Conservation (phyloP, 2,113 vertebrate species). For the Pardalotus punctatus region DNA sequence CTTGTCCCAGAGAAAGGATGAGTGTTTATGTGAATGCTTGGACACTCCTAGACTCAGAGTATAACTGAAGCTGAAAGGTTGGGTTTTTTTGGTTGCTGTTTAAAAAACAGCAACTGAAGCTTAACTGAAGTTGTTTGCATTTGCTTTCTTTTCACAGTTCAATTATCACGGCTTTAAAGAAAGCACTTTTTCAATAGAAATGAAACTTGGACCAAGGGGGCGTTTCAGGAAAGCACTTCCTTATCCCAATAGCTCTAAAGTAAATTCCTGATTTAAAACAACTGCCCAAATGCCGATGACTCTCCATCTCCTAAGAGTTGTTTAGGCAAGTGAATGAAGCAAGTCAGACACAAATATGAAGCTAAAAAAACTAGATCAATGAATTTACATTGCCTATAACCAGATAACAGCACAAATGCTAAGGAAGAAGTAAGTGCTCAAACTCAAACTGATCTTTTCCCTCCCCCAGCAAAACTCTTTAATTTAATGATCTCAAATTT, state of each 20-base stretch:
- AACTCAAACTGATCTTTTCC: background rate
- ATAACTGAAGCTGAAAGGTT: background rate
- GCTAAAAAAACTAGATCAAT: background rate
- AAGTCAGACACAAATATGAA: background rate
- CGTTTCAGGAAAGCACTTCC: background rate
- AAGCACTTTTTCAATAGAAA: background rate
- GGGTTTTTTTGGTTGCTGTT: background rate
- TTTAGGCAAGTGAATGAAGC: background rate
- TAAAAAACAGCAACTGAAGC: background rate
- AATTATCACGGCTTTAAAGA: background rate
- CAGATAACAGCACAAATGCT: background rate
- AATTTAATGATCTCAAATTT: background rate
- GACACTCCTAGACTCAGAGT: background rate
- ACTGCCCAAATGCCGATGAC: accelerated
- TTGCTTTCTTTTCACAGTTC: background rate
- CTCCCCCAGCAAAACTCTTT: background rate
- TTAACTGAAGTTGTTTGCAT: background rate
- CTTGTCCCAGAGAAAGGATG: background rate
- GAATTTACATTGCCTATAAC: background rate
- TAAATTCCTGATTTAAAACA: background rate
- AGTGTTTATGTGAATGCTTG: background rate
- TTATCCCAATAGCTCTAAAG: background rate
- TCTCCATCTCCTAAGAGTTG: background rate
- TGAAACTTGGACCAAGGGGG: background rate
- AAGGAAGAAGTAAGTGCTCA: background rate